phyloP scores from a whole-genome alignment of 2,113 vertebrate species.

The Cephalopterus ornatus region DNA sequence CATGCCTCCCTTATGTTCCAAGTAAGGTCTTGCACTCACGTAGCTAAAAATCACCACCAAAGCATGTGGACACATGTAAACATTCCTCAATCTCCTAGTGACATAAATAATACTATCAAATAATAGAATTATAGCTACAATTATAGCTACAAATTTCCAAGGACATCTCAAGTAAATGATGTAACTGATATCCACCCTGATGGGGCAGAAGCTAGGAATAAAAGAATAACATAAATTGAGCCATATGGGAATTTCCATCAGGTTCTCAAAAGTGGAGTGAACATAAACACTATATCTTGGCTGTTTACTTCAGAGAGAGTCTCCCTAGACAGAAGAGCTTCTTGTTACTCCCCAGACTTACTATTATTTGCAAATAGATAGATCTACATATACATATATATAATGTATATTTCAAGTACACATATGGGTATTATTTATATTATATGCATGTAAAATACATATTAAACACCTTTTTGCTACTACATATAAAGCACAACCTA shows the following conservation, averaged over 20 bases:
- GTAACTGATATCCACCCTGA: not conserved
- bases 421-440: not conserved
- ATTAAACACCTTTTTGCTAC: not conserved
- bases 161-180: not conserved
- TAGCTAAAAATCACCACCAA: not conserved
- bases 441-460: not conserved
- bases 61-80: not conserved
- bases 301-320: not conserved
- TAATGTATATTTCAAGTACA: not conserved
- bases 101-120: not conserved
- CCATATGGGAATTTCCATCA: not conserved
- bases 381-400: not conserved
- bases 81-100: not conserved
- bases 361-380: not conserved
- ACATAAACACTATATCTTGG: not conserved
- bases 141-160: not conserved
- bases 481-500: not conserved
- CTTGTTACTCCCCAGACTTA: not conserved
- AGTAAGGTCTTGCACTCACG: not conserved
- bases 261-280: not conserved
- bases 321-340: not conserved
- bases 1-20: not conserved
- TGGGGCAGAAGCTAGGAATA: not conserved
- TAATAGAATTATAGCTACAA: not conserved
- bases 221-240: not conserved